Evolutionary conservation across 1,140 invertebrate species (phyloP), one percentile per base, ranked within the genome.

Genomic region (Ladona fulva): DNA sequence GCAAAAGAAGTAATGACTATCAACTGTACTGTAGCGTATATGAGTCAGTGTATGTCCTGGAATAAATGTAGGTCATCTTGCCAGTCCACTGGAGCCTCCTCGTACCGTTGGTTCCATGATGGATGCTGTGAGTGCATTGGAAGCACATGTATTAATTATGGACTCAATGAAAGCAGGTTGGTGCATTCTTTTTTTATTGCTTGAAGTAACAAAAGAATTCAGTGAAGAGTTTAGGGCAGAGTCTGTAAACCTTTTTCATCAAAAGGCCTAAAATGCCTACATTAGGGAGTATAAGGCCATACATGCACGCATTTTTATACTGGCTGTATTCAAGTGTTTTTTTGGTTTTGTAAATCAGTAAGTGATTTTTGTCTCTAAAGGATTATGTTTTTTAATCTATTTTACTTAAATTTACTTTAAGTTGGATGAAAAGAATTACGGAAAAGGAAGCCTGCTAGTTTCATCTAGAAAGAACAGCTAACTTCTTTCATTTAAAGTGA

Each of bases 91-190:
- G 92, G 92, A 25, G 90, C 91, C 10, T 86, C 87, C 16, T 90
- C 90, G 84, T 94, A 90, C 84, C 88, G 96, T 83, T 97, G 95
- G 95, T 98, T 98, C 85, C 95, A 97, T 84, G 94, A 97, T 84
- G 96, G 95, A 0, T 98, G 96, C 82, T 98, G 96, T 85, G 94
- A 98, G 84, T 98, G 96, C 85, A 89, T 98, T 78, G 95, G 96
- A 3, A 90, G 92, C 77, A 92, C 91, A 74, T 98, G 96, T 84
- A 89, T 96, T 59, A 95, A 96, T 84, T 97, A 97, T 86, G 96
- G 96, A 6, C 93, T 96, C 77, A 94, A 95, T 82, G 94, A 96
- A 82, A 95, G 90, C 82, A 88, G 90, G 86, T 92, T 85, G 84
- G 66, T 3, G 52, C 14, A 3, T 22, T 66, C 10, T 52, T 52